Base-by-base conservation (phyloP, 2,113 vertebrate genomes). In the Cisticola juncidis region DNA sequence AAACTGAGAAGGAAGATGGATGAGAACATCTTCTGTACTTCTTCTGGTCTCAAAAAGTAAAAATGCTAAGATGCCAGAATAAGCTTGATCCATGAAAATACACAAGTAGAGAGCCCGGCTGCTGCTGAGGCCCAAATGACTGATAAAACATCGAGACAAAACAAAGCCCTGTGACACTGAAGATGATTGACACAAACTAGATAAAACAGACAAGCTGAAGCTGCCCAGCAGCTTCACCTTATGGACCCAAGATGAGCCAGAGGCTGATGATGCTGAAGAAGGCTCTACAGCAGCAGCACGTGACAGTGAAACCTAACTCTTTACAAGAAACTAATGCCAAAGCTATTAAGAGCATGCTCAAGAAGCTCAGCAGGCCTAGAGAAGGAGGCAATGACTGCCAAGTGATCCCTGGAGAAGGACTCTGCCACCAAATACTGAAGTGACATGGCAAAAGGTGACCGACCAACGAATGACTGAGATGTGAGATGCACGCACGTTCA, bases 21-120 rank as follows among this genome's bases (percentile, higher is more conserved):
- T 47, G 6, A 22, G 19, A 47, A 47, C 11, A 58, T 29, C 25
- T 33, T 40, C 21, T 24, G 21, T 33, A 53, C 25, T 35, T 28
- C 50, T 53, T 72, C 33, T 23, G 33, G 33, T 58, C 53, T 58
- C 42, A 58, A 29, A 18, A 71, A 54, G 28, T 25, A 40, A 33
- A 31, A 36, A 36, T 3, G 6, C 8, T 29, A 36, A 58, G 54
- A 47, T 23, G 54, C 25, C 11, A 5, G 54, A 45, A 58, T 13
- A 29, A 35, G 24, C 18, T 10, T 1, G 0, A 57, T 17, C 71
- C 1, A 2, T 5, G 4, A 24, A 71, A 33, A 28, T 10, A 71
- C 0, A 0, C 8, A 3, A 40, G 48, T 23, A 68, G 31, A n/a
- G 23, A 22, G 3, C 14, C 10, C 20, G 0, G 0, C 38, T 38